A percentile compares a stretch with the other conserved stretches of the same genome.
These are phyloP conservation scores for Syndactyla subalaris DNA, from an alignment of 2,797 vertebrate genomes.

Conservation along the genomic window DNA sequence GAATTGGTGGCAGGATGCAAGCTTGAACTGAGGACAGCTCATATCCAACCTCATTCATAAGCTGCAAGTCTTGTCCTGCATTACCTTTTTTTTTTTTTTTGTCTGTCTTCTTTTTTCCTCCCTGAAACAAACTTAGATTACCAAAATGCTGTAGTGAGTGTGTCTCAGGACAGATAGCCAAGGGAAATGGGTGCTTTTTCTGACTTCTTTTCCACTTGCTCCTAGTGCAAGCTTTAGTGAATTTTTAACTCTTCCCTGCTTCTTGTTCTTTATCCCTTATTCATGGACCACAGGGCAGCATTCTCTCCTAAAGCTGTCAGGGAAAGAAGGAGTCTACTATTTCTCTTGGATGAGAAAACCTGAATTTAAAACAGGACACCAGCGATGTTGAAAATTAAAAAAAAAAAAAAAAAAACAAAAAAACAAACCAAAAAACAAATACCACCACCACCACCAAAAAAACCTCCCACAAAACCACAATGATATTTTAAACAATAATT, in stretches of 20 bases:
- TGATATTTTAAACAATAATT: background rate
- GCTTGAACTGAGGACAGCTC: slow-evolving; percentile 14
- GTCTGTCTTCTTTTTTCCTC: background rate
- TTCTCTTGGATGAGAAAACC: background rate
- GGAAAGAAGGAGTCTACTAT: background rate
- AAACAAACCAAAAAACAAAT: too few species aligned
- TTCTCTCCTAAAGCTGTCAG: background rate
- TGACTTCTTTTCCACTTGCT: background rate
- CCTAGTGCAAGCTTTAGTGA: background rate
- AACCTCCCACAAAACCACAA: too few species aligned
- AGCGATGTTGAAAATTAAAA: background rate
- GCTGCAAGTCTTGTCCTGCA: background rate
- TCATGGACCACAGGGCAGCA: background rate
- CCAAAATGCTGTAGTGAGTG: background rate
- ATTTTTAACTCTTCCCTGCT: background rate
- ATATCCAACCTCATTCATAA: background rate
- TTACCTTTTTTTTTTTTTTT: background rate
- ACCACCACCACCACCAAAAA: too few species aligned
- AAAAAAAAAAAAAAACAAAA: too few species aligned
- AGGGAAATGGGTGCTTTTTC: background rate
- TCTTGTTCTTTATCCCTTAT: rapidly evolving
- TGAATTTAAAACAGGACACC: background rate
- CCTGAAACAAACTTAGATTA: background rate
- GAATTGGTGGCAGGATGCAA: slow-evolving; percentile 35
- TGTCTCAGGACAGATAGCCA: background rate